Evolutionary conservation across 2,888 invertebrate species (phyloP), one percentile per base, ranked within the genome.

Genomic region (Charanyca ferruginea): DNA sequence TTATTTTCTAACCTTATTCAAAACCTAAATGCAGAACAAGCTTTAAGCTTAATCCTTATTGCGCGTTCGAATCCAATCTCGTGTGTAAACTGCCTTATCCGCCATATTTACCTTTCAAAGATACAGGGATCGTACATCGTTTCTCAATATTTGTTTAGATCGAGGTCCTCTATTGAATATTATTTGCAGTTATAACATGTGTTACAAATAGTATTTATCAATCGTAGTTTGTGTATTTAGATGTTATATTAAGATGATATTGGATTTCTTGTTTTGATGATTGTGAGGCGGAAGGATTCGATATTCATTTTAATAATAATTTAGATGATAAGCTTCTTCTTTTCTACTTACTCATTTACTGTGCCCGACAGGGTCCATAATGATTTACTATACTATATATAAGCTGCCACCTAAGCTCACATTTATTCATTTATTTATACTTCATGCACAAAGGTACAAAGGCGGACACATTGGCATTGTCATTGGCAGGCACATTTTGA

Each of bases 171-270:
- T 65, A 59, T 49, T 41, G 45, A 77, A 73, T 54, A 72, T 49
- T 58, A 59, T 54, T 73, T 64, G 54, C 53, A 67, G 48, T 35
- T 70, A 74, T 74, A n/a, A n/a, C n/a, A 58, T 60, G 41, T 49
- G 11, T 60, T 54, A 60, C 53, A 77, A 76, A 57, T 28, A 35
- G 45, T 67, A 42, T 70, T 44, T 51, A 25, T 51, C 18, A 28
- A 67, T 54, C 22, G 11, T 63, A 28, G 25, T 22, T 23, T 73
- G 45, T 47, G 2, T 44, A 9, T 18, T 66, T 41, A 22, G 16
- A 44, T 18, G n/a, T 45, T 18, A 49, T 73, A 53, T 41, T 41
- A 54, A 22, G 0, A 38, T 18, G 28, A 28, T 64, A 64, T 32
- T 73, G n/a, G 11, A 52, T 65, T 23, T 65, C 9, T 13, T 18